Base-by-base conservation (phyloP, 2,113 vertebrate genomes). In the Perca schrenkii region DNA sequence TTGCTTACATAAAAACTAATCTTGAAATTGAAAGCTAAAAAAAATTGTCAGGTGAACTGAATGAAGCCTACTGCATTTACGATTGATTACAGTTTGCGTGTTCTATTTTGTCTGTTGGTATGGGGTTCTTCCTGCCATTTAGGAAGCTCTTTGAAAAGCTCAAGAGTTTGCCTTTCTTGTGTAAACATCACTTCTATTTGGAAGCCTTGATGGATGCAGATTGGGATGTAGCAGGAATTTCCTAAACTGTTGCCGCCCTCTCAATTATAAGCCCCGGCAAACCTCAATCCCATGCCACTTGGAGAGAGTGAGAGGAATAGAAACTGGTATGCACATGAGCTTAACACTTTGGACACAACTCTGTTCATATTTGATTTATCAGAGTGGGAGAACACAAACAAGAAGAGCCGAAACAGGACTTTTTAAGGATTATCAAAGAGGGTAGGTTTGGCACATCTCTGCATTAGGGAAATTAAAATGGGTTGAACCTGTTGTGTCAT, bases 161-260 rank as follows among this genome's bases (percentile, higher is more conserved):
- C 81, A 92, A 83, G 86, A 84, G 2, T 77, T 70, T 19, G 69
- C 69, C 80, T 60, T 31, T 74, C 79, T 77, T 77, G 77, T 53
- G 68, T 88, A 93, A 93, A 93, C 88, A 91, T 43, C 21, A n/a
- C 40, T 76, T 25, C 40, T 78, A 83, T 87, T 5, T 74, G 69
- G 77, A 47, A 15, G 76, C 67, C 57, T 69, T 85, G 88, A 92
- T 90, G 74, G 28, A 11, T 19, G 21, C 70, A 80, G 89, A 94
- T 93, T 87, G 91, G 77, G 76, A 83, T 25, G 3, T 14, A 64
- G 64, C 76, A 88, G 90, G 91, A 93, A 94, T 84, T 92, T 91
- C 86, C 89, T 90, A 1, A 60, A 71, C 57, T 4, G 83, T 72
- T 62, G 57, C 88, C 87, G 77, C 89, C 90, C 89, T 84, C 57